Evolutionary conservation across 2,113 vertebrate genomes (phyloP).

Genomic region (Oryzias melastigma): DNA sequence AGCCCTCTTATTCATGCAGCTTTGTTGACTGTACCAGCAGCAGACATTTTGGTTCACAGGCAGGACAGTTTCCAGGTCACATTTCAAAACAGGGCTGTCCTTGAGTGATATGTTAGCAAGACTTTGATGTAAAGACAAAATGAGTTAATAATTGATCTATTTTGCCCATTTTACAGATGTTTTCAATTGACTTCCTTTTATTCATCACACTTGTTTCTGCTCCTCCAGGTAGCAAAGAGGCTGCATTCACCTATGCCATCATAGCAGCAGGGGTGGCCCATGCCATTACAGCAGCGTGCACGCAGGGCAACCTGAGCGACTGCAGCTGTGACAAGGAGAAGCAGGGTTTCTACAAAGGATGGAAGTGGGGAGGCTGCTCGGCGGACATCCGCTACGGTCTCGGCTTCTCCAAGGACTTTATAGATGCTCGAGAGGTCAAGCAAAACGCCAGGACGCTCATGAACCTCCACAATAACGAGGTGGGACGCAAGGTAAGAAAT

Average conservation of each 20-base stretch:
- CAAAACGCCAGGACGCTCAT: conserved; percentile 95
- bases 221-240: conserved; percentile 89
- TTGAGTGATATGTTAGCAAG: conserved; percentile 50
- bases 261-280: conserved; percentile 95
- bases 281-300: conserved; percentile 92
- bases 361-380: conserved; percentile 98
- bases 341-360: conserved; percentile 96
- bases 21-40: conserved; percentile 59
- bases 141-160: conserved; percentile 57
- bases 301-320: conserved; percentile 95
- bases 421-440: conserved; percentile 95
- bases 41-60: conserved; percentile 65
- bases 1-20: conserved; percentile 71
- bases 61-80: conserved; percentile 70
- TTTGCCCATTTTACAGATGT: conserved; percentile 10
- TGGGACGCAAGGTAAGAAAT: conserved; percentile 88
- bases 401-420: conserved; percentile 94
- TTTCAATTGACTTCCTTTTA: conserved; percentile 13
- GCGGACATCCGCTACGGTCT: conserved; percentile 95
- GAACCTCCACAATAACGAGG: conserved; percentile 98
- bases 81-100: conserved; percentile 62
- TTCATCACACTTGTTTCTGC: conserved; percentile 12
- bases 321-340: conserved; percentile 97
- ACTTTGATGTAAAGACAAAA: conserved; percentile 50
- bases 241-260: conserved; percentile 94